These are phyloP conservation scores for Poecile atricapillus DNA, from an alignment of 2,113 vertebrate genomes.

Conservation along the genomic window DNA sequence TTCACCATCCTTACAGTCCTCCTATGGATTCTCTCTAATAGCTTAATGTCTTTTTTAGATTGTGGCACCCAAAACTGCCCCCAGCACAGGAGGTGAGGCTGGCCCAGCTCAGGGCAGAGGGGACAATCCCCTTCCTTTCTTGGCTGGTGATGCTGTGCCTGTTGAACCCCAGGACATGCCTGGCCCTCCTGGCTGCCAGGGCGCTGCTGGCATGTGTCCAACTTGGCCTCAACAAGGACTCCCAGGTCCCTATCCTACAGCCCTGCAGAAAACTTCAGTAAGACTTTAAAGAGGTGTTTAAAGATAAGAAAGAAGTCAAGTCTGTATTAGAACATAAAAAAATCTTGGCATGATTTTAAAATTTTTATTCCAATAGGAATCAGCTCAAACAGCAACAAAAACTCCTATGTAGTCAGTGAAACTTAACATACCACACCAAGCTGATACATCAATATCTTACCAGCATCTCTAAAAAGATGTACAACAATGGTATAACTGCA, in stretches of 20 bases:
- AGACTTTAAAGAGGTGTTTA: background rate
- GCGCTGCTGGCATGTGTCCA: background rate
- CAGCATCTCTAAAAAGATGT: background rate
- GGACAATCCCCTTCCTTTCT: background rate
- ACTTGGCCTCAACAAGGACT: fast-evolving
- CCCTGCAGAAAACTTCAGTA: background rate
- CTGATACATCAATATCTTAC: background rate
- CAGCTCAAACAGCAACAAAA: background rate
- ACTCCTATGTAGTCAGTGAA: background rate
- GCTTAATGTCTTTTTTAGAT: background rate
- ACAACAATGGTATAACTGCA: background rate
- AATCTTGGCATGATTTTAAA: background rate
- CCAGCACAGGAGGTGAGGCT: fast-evolving
- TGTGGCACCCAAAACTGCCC: background rate
- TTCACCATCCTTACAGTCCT: background rate
- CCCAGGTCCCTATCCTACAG: background rate
- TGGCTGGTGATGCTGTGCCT: fast-evolving
- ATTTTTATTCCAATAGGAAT: background rate
- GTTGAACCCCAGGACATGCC: fast-evolving
- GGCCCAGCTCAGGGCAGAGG: fast-evolving
- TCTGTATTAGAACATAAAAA: background rate
- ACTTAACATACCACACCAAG: background rate
- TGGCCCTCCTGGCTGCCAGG: background rate
- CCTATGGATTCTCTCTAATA: background rate
- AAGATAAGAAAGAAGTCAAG: background rate